These are phyloP conservation scores for Drosophila dives DNA, from an alignment of 2,888 invertebrate genomes.

Conservation along the genomic window DNA sequence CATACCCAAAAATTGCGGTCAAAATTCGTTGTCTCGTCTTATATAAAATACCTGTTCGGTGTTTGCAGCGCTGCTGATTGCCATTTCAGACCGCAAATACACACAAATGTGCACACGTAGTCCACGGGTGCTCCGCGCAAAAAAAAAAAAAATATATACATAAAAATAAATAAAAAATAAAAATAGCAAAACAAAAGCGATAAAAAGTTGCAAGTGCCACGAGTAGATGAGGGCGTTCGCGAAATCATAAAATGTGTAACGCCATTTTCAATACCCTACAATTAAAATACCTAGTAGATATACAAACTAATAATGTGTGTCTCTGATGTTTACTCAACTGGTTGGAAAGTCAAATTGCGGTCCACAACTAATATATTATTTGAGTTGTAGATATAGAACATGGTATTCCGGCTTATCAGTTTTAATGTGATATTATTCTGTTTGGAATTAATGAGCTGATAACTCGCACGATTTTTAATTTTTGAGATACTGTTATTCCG, in stretches of 20 bases:
- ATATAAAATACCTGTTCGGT: constrained; percentile 75
- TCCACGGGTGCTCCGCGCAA: constrained; percentile 8
- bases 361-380: constrained; percentile 5
- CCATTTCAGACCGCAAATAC: constrained; percentile 45
- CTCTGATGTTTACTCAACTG: constrained; percentile 47
- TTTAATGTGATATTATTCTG: constrained; percentile 9
- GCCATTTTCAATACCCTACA: constrained; percentile 16
- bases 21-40: constrained; percentile 61
- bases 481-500: constrained; percentile 40
- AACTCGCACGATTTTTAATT: constrained; percentile 20
- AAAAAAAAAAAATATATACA: constrained; percentile 2
- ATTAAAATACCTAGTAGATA: constrained; percentile 29
- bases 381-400: background rate
- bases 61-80: constrained; percentile 35
- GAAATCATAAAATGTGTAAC: constrained; percentile 18
- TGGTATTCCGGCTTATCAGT: constrained; percentile 17
- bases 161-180: constrained; percentile 16
- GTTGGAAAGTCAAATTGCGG: background rate
- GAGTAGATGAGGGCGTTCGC: constrained; percentile 1
- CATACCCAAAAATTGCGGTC: constrained; percentile 61
- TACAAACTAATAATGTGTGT: constrained; percentile 19
- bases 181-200: constrained; percentile 32
- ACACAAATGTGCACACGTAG: constrained; percentile 9
- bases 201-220: constrained; percentile 48
- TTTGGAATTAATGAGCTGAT: constrained; percentile 47